phyloP scores from a whole-genome alignment of 2,888 invertebrate genomes.

The Drosophila pseudotakahashii region DNA sequence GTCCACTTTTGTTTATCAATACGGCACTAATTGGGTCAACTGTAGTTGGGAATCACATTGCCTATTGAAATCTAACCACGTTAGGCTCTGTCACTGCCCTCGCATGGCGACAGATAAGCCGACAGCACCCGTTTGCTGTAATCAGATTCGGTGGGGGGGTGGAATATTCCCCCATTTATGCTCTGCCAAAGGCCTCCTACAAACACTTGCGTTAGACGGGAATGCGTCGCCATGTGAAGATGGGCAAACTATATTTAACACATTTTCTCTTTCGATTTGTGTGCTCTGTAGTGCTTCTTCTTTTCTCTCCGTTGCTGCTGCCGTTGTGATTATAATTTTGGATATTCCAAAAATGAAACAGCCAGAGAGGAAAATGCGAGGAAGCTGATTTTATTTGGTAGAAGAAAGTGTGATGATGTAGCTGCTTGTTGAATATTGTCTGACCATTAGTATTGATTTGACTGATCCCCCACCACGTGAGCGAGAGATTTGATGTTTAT shows the following conservation, averaged over 20 bases:
- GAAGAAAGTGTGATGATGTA: conserved; percentile 1
- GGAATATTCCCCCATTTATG: not conserved
- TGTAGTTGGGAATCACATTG: conserved; percentile 2
- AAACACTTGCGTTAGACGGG: conserved; percentile 5
- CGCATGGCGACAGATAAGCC: conserved; percentile 33
- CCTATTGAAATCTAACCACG: not conserved
- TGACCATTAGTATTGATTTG: conserved; percentile 13
- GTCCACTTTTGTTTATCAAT: not conserved
- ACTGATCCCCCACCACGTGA: conserved; percentile 22
- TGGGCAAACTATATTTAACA: conserved; percentile 71
- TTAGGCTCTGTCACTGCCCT: not conserved
- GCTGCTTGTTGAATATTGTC: not conserved
- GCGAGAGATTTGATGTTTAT: conserved; percentile 2
- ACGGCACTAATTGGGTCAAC: conserved; percentile 11
- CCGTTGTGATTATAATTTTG: conserved; percentile 42
- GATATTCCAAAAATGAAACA: conserved; percentile 45
- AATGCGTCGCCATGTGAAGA: conserved; percentile 30
- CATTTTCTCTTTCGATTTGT: conserved; percentile 26
- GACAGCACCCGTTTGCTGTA: conserved; percentile 16
- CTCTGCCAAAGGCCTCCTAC: conserved; percentile 28
- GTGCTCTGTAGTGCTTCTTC: conserved; percentile 11
- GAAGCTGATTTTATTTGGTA: not conserved
- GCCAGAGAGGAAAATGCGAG: not conserved
- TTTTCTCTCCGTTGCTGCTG: conserved; percentile 14
- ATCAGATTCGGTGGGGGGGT: conserved; percentile 19